These are phyloP conservation scores for Enteromius paludinosus DNA, from an alignment of 2,797 vertebrate species.

Conservation along the genomic window DNA sequence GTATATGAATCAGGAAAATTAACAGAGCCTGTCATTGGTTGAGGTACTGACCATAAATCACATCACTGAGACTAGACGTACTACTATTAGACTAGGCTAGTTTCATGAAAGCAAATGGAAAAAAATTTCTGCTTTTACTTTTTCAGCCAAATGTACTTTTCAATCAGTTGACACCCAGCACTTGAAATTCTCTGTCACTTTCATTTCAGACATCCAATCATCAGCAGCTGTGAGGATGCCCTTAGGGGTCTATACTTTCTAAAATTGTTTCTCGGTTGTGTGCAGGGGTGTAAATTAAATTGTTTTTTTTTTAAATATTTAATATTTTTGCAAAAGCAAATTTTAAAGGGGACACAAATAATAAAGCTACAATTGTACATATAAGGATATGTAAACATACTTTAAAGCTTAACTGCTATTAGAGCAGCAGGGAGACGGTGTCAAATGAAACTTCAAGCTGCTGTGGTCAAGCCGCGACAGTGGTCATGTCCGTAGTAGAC, in stretches of 20 bases:
- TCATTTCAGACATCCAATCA: neutral
- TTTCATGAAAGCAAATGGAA: neutral
- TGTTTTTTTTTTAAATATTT: too few species aligned
- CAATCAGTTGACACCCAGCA: neutral
- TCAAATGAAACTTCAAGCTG: too few species aligned
- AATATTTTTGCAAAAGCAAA: too few species aligned
- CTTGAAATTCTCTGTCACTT: neutral
- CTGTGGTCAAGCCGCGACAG: too few species aligned
- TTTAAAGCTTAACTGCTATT: too few species aligned
- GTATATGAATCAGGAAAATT: neutral
- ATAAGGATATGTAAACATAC: too few species aligned
- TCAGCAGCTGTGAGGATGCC: neutral
- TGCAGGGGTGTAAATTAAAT: too few species aligned
- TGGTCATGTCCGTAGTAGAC: too few species aligned
- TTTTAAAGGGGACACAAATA: too few species aligned
- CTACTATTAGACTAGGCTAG: too few species aligned
- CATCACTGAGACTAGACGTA: neutral
- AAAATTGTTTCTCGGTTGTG: neutral
- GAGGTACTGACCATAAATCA: slow-evolving; percentile 9
- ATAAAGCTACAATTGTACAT: too few species aligned
- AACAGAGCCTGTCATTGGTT: slow-evolving; percentile 5
- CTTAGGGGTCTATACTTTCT: neutral
- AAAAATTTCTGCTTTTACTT: neutral
- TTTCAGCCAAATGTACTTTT: neutral
- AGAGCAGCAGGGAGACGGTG: too few species aligned